Base-by-base conservation (phyloP, 2,113 vertebrate genomes). In the Pseudopipra pipra region DNA sequence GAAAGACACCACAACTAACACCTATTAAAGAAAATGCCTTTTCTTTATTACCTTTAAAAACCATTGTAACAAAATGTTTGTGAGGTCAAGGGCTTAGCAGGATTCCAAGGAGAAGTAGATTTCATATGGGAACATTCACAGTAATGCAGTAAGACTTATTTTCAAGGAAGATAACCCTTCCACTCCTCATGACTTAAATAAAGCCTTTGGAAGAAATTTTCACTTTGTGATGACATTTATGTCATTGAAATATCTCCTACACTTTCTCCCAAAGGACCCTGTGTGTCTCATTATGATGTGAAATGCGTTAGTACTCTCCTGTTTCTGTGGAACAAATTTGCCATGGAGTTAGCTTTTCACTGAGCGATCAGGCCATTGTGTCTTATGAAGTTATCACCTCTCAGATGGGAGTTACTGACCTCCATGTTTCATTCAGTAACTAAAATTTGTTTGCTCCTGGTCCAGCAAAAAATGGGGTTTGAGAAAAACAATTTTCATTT, bases 31-130 rank as follows among this genome's bases (percentile, higher is more conserved):
- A 67, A 78, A 92, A 88, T 19, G 43, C 22, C 3, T 90, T 92
- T 92, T 70, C 61, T 91, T 68, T 90, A 68, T 43, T 87, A 61
- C 22, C 37, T 87, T 41, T 82, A 89, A 91, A 93, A 82, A 81
- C 19, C 1, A 1, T 33, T 84, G 68, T 27, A 90, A 47, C 24
- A 80, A 85, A 93, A 91, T 78, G 20, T 63, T 78, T 41, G 9
- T 37, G 55, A 78, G 70, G 47, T n/a, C 41, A 68, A n/a, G 28
- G n/a, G 58, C 35, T 85, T 85, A 78, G 43, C 46, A 74, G 65
- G 27, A 71, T 59, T 78, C 47, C 43, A 85, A 78, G 35, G 43
- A 67, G 20, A 76, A 51, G 41, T 7, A 70, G 37, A 43, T 49
- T 25, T 80, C 0, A 0, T 43, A 19, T 11, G 16, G n/a, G 19